Percentiles rank a stretch among this genome's conserved stretches.
Conservation (phyloP, 2,113 vertebrate species). For the Dinomys branickii region DNA sequence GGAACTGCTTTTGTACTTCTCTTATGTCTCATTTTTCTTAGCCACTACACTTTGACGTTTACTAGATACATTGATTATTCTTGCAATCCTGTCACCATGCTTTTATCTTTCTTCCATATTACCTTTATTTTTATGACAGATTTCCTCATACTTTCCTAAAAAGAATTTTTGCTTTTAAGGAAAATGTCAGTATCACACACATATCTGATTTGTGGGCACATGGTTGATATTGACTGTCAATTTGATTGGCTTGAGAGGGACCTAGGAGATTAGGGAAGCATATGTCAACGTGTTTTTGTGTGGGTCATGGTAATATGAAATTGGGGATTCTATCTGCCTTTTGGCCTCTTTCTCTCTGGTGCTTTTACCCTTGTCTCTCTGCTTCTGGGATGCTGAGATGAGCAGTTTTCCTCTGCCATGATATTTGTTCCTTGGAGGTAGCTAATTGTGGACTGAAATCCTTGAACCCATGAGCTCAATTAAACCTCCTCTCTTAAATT, state of each 20-base stretch:
- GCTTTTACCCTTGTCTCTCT: neutral
- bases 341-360: neutral
- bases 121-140: neutral
- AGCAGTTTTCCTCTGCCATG: neutral
- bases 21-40: conserved; percentile 34
- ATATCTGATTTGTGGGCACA: neutral
- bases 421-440: neutral
- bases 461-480: neutral
- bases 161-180: neutral
- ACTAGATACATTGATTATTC: neutral
- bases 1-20: neutral
- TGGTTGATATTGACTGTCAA: neutral
- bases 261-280: neutral
- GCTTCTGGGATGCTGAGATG: neutral
- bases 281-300: neutral
- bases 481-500: neutral
- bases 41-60: neutral
- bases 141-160: conserved; percentile 20
- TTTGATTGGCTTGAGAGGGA: neutral
- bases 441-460: neutral
- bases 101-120: neutral
- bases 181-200: neutral
- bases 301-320: neutral
- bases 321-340: neutral
- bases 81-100: neutral